These are phyloP conservation scores for Taphrorychus bicolor DNA, from an alignment of 2,888 invertebrate genomes.

Conservation along the genomic window DNA sequence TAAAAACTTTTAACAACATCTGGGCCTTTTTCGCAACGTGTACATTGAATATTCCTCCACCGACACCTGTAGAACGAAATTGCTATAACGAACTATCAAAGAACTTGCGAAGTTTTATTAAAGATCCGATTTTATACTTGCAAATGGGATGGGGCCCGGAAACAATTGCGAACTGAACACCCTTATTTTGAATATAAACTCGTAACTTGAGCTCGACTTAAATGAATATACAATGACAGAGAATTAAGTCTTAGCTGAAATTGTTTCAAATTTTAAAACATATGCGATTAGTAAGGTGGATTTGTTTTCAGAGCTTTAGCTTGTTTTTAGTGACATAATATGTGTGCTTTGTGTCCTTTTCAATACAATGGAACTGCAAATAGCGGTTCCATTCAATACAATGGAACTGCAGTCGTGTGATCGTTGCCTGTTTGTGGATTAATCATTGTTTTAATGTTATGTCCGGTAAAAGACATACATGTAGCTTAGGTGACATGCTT, in stretches of 20 bases:
- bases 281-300: neutral
- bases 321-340: no score
- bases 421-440: no score
- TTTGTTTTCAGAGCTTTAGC: neutral
- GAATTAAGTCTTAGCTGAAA: neutral
- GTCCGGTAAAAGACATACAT: no score
- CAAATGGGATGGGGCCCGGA: slow-evolving; percentile 5
- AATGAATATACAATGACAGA: slow-evolving; percentile 1
- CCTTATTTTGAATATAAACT: slow-evolving; percentile 15
- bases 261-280: no score
- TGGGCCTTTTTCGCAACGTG: neutral
- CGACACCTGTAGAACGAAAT: slow-evolving; percentile 13
- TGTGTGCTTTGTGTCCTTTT: no score
- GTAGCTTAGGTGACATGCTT: no score
- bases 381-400: no score
- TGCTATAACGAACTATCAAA: slow-evolving; percentile 15
- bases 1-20: slow-evolving; percentile 12
- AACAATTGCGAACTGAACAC: slow-evolving; percentile 1
- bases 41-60: neutral
- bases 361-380: no score
- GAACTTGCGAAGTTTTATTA: slow-evolving; percentile 17
- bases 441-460: no score
- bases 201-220: neutral
- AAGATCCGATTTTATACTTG: slow-evolving; percentile 13
- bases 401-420: no score